These are phyloP conservation scores for Nothoprocta pentlandii DNA, from an alignment of 2,113 vertebrate species.

Conservation along the genomic window DNA sequence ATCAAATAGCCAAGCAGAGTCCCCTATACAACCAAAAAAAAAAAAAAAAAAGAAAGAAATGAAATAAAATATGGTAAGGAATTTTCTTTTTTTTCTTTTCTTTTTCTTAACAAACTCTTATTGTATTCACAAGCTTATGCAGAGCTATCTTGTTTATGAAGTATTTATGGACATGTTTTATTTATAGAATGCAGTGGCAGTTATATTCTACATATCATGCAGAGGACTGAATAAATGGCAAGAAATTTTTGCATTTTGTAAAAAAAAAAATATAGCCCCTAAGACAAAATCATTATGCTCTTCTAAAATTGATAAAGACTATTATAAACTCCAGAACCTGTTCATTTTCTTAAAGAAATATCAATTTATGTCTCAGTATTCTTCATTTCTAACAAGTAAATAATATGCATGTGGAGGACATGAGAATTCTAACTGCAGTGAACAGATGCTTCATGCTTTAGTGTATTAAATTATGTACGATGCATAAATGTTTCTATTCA, in stretches of 20 bases:
- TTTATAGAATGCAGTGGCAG: slow-evolving; percentile 59
- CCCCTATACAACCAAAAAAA: not conserved
- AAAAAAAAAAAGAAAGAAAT: not conserved
- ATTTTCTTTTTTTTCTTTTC: not conserved
- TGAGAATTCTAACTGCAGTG: slow-evolving; percentile 2
- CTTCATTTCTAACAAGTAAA: not conserved
- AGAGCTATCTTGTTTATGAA: slow-evolving; percentile 66
- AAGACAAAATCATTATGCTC: slow-evolving; percentile 23
- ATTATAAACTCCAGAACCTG: slow-evolving; percentile 39
- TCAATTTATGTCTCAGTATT: slow-evolving; percentile 50
- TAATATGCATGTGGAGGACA: slow-evolving; percentile 32
- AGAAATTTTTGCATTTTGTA: slow-evolving; percentile 23
- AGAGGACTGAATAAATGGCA: slow-evolving; percentile 21
- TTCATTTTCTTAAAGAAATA: slow-evolving; percentile 56
- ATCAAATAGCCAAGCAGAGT: not conserved
- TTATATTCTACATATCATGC: slow-evolving; percentile 1
- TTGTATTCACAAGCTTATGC: slow-evolving; percentile 40
- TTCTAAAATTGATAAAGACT: slow-evolving; percentile 46
- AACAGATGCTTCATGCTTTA: slow-evolving; percentile 55
- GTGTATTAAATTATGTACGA: slow-evolving; percentile 61
- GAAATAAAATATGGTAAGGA: not conserved
- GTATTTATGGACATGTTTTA: slow-evolving; percentile 73
- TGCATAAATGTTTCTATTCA: slow-evolving; percentile 36
- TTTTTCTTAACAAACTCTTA: not conserved
- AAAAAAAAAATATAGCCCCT: slow-evolving; percentile 1